Conservation (phyloP, 1,140 invertebrate genomes). For the Solen grandis region DNA sequence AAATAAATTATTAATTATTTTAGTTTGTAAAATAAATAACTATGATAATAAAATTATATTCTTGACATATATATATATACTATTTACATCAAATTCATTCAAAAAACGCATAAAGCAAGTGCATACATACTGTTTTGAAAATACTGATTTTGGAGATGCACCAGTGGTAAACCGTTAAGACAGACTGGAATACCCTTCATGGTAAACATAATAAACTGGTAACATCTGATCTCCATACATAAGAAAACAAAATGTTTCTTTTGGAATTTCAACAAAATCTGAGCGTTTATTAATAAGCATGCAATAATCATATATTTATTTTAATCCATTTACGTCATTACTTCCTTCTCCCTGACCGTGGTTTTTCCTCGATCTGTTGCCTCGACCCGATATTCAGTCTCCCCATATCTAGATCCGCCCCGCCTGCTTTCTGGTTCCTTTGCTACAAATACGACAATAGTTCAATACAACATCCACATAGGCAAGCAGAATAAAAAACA, state of each 20-base stretch:
- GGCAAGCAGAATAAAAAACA: no score
- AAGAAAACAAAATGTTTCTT: background rate
- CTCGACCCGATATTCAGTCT: background rate
- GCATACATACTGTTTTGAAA: no score
- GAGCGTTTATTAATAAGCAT: background rate
- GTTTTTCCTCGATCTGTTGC: conserved; percentile 1
- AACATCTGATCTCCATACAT: background rate
- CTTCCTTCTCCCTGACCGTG: background rate
- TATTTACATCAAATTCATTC: no score
- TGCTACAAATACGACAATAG: background rate
- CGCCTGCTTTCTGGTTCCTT: background rate
- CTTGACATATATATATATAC: no score
- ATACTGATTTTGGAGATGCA: no score
- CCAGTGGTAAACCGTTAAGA: no score
- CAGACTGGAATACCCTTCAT: background rate
- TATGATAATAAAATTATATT: no score
- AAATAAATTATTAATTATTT: no score
- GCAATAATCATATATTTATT: no score
- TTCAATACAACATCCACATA: no score
- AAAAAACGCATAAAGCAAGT: no score
- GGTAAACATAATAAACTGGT: background rate
- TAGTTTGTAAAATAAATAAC: no score
- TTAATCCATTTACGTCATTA: background rate
- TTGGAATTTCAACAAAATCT: background rate
- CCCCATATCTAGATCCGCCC: background rate